These are phyloP conservation scores for Cerceris ruficornis DNA, from an alignment of 2,888 invertebrate genomes.

Conservation along the genomic window DNA sequence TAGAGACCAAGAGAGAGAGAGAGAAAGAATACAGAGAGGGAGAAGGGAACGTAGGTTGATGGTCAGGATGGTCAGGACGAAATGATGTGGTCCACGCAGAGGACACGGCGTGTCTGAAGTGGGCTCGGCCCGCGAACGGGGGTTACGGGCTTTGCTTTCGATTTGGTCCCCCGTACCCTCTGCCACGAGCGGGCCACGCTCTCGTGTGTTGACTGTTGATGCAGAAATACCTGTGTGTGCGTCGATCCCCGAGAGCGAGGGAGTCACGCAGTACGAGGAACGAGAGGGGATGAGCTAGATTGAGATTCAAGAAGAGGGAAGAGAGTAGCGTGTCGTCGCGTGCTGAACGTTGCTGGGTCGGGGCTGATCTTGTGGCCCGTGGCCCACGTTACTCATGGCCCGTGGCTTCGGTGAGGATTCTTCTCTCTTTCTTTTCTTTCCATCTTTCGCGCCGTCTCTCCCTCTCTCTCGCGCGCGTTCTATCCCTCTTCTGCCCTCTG, in stretches of 20 bases:
- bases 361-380: constrained; percentile 63
- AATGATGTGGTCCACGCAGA: constrained; percentile 73
- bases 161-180: constrained; percentile 61
- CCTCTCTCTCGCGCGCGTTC: no score
- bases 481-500: background rate
- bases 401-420: constrained; percentile 41
- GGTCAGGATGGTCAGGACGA: constrained; percentile 40
- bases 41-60: constrained; percentile 20
- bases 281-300: constrained; percentile 10
- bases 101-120: constrained; percentile 74
- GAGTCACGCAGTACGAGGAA: background rate
- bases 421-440: constrained; percentile 5
- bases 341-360: constrained; percentile 57
- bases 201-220: constrained; percentile 39
- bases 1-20: background rate
- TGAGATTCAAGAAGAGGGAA: constrained; percentile 12
- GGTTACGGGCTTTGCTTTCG: constrained; percentile 73
- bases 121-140: constrained; percentile 62
- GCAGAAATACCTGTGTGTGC: constrained; percentile 45
- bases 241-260: constrained; percentile 33
- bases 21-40: constrained; percentile 7
- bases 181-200: constrained; percentile 52
- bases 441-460: background rate
- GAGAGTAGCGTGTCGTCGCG: constrained; percentile 70
- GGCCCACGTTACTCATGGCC: constrained; percentile 57